Base-by-base conservation (phyloP, 92 coral and sea anemone genomes). In the Zoanthus gigantus region DNA sequence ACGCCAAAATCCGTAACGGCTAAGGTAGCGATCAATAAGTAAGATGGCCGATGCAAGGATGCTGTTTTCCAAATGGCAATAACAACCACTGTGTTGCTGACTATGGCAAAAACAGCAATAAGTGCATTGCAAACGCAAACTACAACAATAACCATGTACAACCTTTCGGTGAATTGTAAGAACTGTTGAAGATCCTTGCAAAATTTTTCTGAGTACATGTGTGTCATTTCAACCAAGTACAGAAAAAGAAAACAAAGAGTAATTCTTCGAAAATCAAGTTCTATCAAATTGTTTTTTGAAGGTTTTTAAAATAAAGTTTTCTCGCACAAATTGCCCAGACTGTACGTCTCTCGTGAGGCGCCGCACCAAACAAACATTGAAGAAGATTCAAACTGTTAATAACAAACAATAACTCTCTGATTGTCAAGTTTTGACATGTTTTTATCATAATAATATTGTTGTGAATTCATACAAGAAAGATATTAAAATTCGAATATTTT, bases 1-100 rank as follows among this genome's bases (percentile, higher is more conserved):
- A 81, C 85, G 7, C 85, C 85, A 11, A 65, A 71, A 45, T 81
- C 85, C 12, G 85, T 65, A 17, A 66, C 7, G 8, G 85, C 85
- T 31, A 81, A 31, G 16, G 85, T 46, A 46, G 85, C 75, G 31
- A 81, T 81, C 14, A 81, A 28, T 12, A 81, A 2, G 75, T 65
- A 81, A 8, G 85, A 81, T 14, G 85, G 85, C 6, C 63, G 60
- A 65, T 66, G 63, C 16, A 81, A 48, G 7, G 75, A 65, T 8
- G 44, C 8, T 37, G 75, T 34, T 66, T 28, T 81, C 28, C 56
- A 42, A 60, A 81, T 81, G 9, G 85, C 85, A 65, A 30, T 58
- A 8, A 67, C 44, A 44, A 81, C 44, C 31, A 54, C 44, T 11
- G 30, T 14, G 17, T 81, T 81, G 17, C 85, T 71, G 63, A 34